These are phyloP conservation scores for Karalla daura DNA, from an alignment of 2,797 vertebrate species.

Conservation along the genomic window DNA sequence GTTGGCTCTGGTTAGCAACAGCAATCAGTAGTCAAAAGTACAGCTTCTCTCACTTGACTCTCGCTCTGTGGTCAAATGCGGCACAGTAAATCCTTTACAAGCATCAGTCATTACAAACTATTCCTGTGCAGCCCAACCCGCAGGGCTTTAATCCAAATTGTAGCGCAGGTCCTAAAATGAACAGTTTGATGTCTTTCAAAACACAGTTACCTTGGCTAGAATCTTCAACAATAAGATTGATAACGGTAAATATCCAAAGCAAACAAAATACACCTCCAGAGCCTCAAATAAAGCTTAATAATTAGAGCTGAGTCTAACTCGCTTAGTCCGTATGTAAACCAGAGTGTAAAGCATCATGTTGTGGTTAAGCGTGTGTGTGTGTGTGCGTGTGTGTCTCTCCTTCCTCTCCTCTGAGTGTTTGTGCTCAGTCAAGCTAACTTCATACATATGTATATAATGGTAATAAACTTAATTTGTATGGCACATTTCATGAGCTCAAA, in stretches of 20 bases:
- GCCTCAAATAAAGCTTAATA: not conserved
- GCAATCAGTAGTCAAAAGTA: slow-evolving; percentile 7
- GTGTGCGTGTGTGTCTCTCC: too few species aligned
- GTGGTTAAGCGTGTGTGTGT: not conserved
- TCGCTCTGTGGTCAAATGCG: slow-evolving; percentile 11
- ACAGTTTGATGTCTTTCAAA: not conserved
- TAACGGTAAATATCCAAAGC: not conserved
- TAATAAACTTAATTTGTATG: too few species aligned
- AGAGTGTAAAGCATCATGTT: not conserved
- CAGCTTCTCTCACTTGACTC: slow-evolving; percentile 14
- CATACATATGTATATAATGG: too few species aligned
- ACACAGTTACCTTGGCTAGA: not conserved
- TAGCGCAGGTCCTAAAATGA: not conserved
- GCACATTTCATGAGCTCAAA: too few species aligned
- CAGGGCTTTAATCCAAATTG: slow-evolving; percentile 1
- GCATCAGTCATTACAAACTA: slow-evolving; percentile 11
- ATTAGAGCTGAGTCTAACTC: not conserved
- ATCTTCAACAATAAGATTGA: not conserved
- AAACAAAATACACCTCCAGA: not conserved
- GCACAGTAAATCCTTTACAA: not conserved
- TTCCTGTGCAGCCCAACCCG: not conserved
- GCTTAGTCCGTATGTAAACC: not conserved
- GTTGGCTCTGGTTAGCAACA: slow-evolving; percentile 11
- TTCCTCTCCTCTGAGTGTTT: not conserved
- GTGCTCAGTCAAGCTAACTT: not conserved